Percentiles rank a stretch among this genome's conserved stretches.
phyloP scores from a whole-genome alignment of 1,140 invertebrate genomes.

The Frieseomelitta varia region DNA sequence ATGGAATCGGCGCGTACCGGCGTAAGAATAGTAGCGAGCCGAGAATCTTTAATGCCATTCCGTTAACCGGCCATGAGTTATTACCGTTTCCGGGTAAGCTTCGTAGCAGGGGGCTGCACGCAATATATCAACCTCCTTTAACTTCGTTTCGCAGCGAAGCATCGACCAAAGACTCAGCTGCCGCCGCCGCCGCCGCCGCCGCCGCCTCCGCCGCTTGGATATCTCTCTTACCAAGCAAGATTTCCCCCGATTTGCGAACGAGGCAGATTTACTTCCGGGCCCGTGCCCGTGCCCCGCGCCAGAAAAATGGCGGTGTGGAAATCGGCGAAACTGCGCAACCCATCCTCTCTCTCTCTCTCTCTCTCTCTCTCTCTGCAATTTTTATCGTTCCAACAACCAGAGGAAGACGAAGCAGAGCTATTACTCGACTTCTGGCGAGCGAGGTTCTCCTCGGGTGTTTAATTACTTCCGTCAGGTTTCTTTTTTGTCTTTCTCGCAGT shows the following conservation, averaged over 20 bases:
- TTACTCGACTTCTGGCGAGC: conserved; percentile 55
- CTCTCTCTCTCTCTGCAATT: not conserved
- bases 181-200: too few relatives aligned
- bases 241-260: conserved; percentile 66
- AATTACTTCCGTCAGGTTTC: conserved; percentile 54
- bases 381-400: conserved; percentile 30
- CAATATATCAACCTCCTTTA: conserved; percentile 70
- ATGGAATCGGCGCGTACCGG: conserved; percentile 44
- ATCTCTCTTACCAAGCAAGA: conserved; percentile 20
- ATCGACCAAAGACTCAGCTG: conserved; percentile 62
- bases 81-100: conserved; percentile 70
- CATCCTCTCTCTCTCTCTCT: too few relatives aligned
- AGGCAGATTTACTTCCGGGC: conserved; percentile 70
- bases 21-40: conserved; percentile 58
- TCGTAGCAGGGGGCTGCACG: conserved; percentile 37
- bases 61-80: conserved; percentile 72
- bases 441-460: conserved; percentile 38
- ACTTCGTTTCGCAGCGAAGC: conserved; percentile 60
- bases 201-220: conserved; percentile 13
- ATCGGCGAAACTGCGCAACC: conserved; percentile 42
- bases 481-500: not conserved
- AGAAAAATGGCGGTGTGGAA: conserved; percentile 60
- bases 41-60: conserved; percentile 73
- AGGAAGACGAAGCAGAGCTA: conserved; percentile 66
- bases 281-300: conserved; percentile 5